Evolutionary conservation across 2,888 invertebrate genomes (phyloP), one percentile per base, ranked within the genome.

Genomic region (Cremastinae sp.): DNA sequence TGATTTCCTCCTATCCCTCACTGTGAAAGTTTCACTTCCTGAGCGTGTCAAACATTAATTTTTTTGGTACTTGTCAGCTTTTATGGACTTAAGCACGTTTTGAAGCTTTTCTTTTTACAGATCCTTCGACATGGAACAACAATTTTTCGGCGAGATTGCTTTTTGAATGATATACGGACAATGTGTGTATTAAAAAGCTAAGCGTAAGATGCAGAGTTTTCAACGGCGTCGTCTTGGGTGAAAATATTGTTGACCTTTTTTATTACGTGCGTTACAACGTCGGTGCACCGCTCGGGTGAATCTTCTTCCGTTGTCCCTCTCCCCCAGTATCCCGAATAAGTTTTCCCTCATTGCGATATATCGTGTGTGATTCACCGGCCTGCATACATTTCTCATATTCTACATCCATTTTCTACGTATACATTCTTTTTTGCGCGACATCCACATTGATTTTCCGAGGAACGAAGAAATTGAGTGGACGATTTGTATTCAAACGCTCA

Each of bases 291-390:
- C 49, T 59, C 51, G 14, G 62, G 41, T 62, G 72, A 68, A 75
- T 59, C 43, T 58, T 51, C 51, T 69, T 74, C 41, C 49, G 37
- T 56, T 62, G 68, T 58, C 62, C 35, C 37, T 64, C 64, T 58
- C 68, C 72, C n/a, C 18, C 58, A 68, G 58, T 51, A 45, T 35
- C n/a, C n/a, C n/a, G n/a, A n/a, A n/a, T 4, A 41, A 14, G 7
- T 70, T 62, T 59, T 69, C 51, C 68, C 62, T n/a, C 43, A 56
- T 68, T 64, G n/a, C 53, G 64, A 72, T 72, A 64, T 58, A 51
- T 45, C 18, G 35, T 68, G 58, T 73, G 64, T 56, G 62, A 68
- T 61, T 45, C 49, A 43, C 47, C n/a, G n/a, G n/a, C n/a, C n/a
- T n/a, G n/a, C 41, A 22, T 51, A 28, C 14, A 64, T 35, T 49